Evolutionary conservation across 1,140 invertebrate genomes (phyloP), one percentile per base, ranked within the genome.

Genomic region (Camponotus vicinus): DNA sequence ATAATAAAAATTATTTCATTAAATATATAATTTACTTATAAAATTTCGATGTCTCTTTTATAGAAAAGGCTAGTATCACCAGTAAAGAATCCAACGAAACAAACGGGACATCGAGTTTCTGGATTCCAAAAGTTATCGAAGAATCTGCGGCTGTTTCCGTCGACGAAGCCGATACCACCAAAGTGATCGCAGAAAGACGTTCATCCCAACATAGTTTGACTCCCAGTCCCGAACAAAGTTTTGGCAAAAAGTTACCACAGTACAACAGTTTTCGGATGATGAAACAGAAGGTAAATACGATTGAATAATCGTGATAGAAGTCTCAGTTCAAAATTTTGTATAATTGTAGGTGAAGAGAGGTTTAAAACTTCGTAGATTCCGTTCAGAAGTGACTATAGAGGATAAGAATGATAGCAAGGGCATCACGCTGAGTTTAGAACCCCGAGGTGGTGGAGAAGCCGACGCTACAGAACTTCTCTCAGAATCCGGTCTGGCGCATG

Each of bases 351-450:
- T 95, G 73, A 95, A 95, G 85, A 91, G 93, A 61, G 94, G 94
- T 42, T 90, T 95, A 64, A 93, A 93, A 78, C 91, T 95, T 49
- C 91, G 94, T 57, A 92, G 95, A 88, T 95, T 95, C 86, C 93
- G 94, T 13, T 95, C 95, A 2, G 95, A 95, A 88, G 95, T 95
- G 0, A 95, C 93, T 80, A 94, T 95, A 45, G 92, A 94, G 66
- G 94, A 95, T 11, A 94, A 94, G 32, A 85, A 87, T 9, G 92
- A 94, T 11, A 77, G 86, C 18, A 92, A 95, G 67, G 93, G 92
- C 6, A 89, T 94, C 13, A 89, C 92, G 1, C 86, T 94, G 5
- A 95, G 92, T 64, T 88, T 95, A 63, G 94, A 95, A 80, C 93
- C 94, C 4, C 90, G 93, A 78, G 94, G 94, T 1, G 93, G 92